phyloP scores from a whole-genome alignment of 2,888 invertebrate species.

The Argyresthia albistria region DNA sequence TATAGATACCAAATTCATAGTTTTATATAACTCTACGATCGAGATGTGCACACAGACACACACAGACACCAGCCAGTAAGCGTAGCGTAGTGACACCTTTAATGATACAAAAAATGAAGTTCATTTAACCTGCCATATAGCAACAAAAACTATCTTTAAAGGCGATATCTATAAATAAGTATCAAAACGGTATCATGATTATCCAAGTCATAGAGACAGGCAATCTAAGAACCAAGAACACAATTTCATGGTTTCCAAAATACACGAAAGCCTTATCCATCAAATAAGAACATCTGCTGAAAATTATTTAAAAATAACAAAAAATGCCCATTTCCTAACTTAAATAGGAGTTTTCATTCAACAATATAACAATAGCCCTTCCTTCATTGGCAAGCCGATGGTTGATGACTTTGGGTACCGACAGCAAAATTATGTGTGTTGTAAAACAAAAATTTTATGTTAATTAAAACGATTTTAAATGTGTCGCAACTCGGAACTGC shows the following conservation, averaged over 20 bases:
- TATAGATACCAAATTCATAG: too few species aligned
- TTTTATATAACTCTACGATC: too few species aligned
- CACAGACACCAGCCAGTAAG: too few species aligned
- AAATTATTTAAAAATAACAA: conserved; percentile 61
- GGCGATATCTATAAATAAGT: too few species aligned
- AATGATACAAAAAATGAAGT: too few species aligned
- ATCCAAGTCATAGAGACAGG: not conserved
- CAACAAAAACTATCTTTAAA: too few species aligned
- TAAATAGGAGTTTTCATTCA: conserved; percentile 71
- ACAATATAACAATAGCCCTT: conserved; percentile 64
- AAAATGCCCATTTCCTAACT: conserved; percentile 53
- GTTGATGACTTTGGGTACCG: conserved; percentile 58
- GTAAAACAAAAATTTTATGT: not conserved
- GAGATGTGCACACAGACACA: too few species aligned
- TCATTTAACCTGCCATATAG: too few species aligned
- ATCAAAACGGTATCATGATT: not conserved
- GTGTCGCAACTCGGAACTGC: too few species aligned
- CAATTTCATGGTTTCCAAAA: conserved; percentile 60
- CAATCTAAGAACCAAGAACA: conserved; percentile 19
- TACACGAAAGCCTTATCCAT: conserved; percentile 53
- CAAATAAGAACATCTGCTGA: conserved; percentile 63
- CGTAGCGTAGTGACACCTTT: too few species aligned
- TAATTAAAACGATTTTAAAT: too few species aligned
- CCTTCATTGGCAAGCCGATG: conserved; percentile 69
- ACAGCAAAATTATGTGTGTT: conserved; percentile 24